Conservation (phyloP, 2,797 vertebrate species). For the Dicrostonyx torquatus region DNA sequence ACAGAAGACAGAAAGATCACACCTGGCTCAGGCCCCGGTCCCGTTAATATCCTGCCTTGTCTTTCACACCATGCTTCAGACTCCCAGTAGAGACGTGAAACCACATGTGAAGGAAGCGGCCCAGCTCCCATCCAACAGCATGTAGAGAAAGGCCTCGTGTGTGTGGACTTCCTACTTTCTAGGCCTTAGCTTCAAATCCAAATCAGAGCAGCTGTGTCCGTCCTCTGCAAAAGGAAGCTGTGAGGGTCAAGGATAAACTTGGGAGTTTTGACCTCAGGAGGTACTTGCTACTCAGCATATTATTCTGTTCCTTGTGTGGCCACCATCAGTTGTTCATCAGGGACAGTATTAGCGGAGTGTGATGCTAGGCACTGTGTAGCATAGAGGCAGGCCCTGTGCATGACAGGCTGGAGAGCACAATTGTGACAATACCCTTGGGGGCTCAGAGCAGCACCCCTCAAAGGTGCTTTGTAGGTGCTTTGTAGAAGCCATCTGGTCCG, state of each 20-base stretch:
- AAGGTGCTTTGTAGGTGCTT: neutral
- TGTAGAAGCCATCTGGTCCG: neutral
- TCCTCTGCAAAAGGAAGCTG: slow-evolving; percentile 55
- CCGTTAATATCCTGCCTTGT: slow-evolving; percentile 78
- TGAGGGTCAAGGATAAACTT: slow-evolving; percentile 44
- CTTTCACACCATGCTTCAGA: slow-evolving; percentile 67
- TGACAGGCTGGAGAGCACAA: neutral
- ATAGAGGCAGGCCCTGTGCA: neutral
- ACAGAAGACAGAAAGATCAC: slow-evolving; percentile 78
- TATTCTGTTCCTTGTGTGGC: slow-evolving; percentile 4
- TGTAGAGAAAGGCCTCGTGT: slow-evolving; percentile 47
- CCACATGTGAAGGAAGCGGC: slow-evolving; percentile 59
- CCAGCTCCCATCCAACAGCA: slow-evolving; percentile 58
- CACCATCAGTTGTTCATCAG: neutral
- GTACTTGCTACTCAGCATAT: slow-evolving; percentile 50
- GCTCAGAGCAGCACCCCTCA: neutral
- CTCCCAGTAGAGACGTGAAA: slow-evolving; percentile 75
- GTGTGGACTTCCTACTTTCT: slow-evolving; percentile 46
- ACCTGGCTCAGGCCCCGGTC: slow-evolving; percentile 74
- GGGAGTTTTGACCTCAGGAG: slow-evolving; percentile 62
- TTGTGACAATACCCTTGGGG: neutral
- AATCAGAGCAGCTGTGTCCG: slow-evolving; percentile 67
- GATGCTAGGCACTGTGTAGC: neutral
- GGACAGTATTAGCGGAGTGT: neutral
- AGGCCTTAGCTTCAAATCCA: slow-evolving; percentile 58